phyloP scores from a whole-genome alignment of 2,797 vertebrate genomes.

The Sarcoramphus papa region DNA sequence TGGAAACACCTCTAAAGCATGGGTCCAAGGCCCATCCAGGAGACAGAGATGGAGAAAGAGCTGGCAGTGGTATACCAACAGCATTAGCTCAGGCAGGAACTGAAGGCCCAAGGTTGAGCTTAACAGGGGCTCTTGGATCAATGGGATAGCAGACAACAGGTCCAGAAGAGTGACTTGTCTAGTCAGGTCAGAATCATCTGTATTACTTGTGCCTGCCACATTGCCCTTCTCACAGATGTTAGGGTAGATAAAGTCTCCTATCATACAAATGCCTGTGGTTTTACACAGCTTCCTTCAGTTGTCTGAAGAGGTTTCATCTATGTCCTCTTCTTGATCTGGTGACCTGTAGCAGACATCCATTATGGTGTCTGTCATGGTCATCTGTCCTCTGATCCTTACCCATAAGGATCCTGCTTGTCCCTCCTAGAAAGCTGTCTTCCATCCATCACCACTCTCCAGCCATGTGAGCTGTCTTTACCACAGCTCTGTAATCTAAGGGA shows the following conservation, averaged over 20 bases:
- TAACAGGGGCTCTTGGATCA: not conserved
- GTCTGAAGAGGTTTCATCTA: not conserved
- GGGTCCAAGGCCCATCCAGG: not conserved
- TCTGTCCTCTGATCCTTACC: not conserved
- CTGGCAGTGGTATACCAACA: not conserved
- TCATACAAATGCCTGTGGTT: not conserved
- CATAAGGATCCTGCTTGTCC: not conserved
- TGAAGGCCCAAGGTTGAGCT: not conserved
- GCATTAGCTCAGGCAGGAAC: not conserved
- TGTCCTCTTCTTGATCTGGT: not conserved
- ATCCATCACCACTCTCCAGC: not conserved
- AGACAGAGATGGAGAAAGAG: not conserved
- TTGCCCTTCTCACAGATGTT: not conserved
- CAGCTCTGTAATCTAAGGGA: not conserved
- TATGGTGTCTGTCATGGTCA: rapidly evolving
- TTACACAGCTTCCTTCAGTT: not conserved
- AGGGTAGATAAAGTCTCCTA: not conserved
- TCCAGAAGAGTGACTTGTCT: not conserved
- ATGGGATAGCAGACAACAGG: not conserved
- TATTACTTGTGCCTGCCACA: not conserved
- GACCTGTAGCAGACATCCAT: not conserved
- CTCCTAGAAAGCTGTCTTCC: not conserved
- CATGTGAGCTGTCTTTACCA: not conserved
- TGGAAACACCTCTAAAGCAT: not conserved
- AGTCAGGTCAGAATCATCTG: not conserved